A percentile compares a stretch with the other conserved stretches of the same genome.
Evolutionary conservation across 2,888 invertebrate species (phyloP).

Genomic region (Thereva unica): DNA sequence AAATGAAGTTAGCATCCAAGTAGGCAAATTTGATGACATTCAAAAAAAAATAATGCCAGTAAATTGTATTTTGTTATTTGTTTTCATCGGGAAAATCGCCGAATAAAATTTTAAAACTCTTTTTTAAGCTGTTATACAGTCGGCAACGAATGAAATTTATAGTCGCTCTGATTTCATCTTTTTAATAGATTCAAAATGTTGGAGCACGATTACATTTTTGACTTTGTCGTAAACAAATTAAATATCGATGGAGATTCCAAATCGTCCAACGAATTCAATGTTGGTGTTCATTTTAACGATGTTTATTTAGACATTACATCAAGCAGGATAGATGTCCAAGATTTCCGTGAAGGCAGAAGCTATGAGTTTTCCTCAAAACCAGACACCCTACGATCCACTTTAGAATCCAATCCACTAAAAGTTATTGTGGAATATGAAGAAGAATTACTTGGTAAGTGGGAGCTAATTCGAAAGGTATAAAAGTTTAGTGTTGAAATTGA

Average conservation of each 20-base stretch:
- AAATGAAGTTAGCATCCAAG: no score
- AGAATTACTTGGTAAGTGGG: neutral
- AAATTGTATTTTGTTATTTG: no score
- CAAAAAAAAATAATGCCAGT: no score
- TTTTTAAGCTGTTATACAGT: no score
- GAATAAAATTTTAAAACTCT: no score
- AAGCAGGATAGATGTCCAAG: constrained; percentile 34
- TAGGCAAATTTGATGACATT: no score
- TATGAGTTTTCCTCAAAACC: constrained; percentile 22
- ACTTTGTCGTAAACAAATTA: constrained; percentile 38
- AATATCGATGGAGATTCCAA: constrained; percentile 9
- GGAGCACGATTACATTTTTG: constrained; percentile 31
- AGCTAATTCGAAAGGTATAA: no score
- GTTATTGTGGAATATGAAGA: constrained; percentile 14
- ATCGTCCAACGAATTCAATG: constrained; percentile 18
- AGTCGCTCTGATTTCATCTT: no score
- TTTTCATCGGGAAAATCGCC: no score
- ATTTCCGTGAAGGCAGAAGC: constrained; percentile 38
- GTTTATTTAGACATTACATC: constrained; percentile 36
- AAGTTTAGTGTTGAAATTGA: no score
- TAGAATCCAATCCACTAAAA: constrained; percentile 21
- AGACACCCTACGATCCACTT: constrained; percentile 8
- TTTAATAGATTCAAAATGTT: constrained; percentile 1
- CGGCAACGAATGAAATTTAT: no score
- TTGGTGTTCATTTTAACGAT: constrained; percentile 31